Conservation (phyloP, 35 echinoderm and acorn worm genomes). For the Strongylocentrotus purpuratus region DNA sequence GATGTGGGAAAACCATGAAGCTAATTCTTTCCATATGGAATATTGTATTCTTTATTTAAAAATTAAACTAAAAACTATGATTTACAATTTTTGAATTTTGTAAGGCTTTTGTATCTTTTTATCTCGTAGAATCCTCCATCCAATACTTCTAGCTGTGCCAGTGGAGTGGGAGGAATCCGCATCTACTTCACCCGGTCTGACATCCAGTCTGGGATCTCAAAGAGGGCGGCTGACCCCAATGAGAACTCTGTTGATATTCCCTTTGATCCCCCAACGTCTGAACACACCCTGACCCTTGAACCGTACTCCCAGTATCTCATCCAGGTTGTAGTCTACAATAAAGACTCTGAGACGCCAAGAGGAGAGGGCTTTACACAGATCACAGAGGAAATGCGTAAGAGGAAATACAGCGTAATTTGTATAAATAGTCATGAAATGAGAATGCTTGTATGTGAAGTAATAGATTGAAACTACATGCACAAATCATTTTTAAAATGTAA, state of each 20-base stretch:
- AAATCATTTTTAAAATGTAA: background rate
- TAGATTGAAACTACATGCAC: background rate
- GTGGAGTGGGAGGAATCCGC: background rate
- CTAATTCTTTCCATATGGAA: background rate
- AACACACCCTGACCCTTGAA: conserved; percentile 19
- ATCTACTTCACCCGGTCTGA: background rate
- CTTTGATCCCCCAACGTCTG: background rate
- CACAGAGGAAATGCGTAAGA: background rate
- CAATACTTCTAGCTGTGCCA: background rate
- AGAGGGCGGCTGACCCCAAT: background rate
- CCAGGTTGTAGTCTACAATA: background rate
- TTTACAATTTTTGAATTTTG: background rate
- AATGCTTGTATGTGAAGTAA: background rate
- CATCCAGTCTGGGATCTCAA: background rate
- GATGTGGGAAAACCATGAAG: background rate
- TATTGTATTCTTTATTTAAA: background rate
- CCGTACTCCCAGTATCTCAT: conserved; percentile 14
- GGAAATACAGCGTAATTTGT: background rate
- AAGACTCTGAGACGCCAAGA: conserved; percentile 14
- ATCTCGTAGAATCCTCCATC: background rate
- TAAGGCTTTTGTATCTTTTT: background rate
- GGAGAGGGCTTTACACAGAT: background rate
- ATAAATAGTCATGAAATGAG: background rate
- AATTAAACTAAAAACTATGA: background rate
- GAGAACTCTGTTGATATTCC: background rate